Percentiles rank a stretch among this genome's conserved stretches.
Conservation (phyloP, 2,888 invertebrate species). For the Zootermopsis nevadensis region DNA sequence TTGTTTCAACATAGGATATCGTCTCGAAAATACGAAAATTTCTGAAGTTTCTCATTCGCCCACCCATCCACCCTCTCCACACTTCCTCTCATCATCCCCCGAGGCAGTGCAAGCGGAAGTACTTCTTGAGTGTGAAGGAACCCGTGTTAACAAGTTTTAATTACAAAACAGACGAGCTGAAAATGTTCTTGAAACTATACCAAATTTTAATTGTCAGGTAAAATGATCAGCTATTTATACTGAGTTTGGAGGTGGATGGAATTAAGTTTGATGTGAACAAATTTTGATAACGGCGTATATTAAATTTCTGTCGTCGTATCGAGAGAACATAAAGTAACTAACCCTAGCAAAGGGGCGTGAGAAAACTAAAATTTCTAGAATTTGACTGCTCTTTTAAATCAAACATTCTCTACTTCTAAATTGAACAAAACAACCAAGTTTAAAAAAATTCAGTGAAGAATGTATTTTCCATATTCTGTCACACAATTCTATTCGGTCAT, state of each 20-base stretch:
- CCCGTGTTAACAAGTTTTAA: slow-evolving; percentile 5
- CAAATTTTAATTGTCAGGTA: slow-evolving; percentile 4
- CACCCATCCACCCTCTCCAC: background rate
- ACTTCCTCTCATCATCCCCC: background rate
- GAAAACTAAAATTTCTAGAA: too few species aligned
- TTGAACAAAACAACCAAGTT: too few species aligned
- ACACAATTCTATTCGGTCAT: too few species aligned
- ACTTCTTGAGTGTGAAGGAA: background rate
- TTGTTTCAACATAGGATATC: background rate
- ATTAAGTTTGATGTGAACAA: too few species aligned
- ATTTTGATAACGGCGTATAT: too few species aligned
- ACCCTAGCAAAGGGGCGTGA: too few species aligned
- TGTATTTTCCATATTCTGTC: too few species aligned
- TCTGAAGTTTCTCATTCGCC: background rate
- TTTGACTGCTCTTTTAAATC: too few species aligned
- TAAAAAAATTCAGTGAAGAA: too few species aligned
- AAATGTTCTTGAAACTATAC: background rate
- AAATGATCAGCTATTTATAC: slow-evolving; percentile 2
- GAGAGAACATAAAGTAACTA: too few species aligned
- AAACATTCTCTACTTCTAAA: too few species aligned
- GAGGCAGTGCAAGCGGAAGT: background rate
- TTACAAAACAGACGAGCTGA: background rate
- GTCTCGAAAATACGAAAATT: background rate
- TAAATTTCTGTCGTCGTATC: too few species aligned
- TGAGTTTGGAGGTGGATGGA: background rate